Evolutionary conservation across 37 sponge, comb jelly and placozoan genomes (phyloP).

Genomic region (Theonella swinhoei): DNA sequence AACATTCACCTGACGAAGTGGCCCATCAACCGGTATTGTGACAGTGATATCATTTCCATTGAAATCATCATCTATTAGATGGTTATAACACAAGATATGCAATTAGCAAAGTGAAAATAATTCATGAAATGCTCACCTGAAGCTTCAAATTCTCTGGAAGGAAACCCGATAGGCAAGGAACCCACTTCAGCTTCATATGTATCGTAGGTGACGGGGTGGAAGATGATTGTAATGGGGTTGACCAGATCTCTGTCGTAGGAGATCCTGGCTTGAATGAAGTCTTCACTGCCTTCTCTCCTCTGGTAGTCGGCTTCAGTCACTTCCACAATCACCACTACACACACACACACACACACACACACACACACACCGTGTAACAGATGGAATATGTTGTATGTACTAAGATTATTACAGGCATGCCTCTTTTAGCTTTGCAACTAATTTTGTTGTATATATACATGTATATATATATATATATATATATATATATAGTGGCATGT

Average conservation of each 20-base stretch:
- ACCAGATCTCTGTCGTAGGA: not conserved
- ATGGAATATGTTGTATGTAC: too few species aligned
- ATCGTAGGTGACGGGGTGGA: not conserved
- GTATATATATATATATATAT: too few species aligned
- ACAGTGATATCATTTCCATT: not conserved
- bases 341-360: too few species aligned
- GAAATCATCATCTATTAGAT: not conserved
- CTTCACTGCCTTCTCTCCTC: not conserved
- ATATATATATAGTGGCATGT: too few species aligned
- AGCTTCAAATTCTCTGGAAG: not conserved
- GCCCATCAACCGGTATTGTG: not conserved
- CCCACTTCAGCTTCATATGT: not conserved
- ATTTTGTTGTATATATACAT: too few species aligned
- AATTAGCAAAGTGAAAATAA: not conserved
- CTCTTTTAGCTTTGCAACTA: too few species aligned
- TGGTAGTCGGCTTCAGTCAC: not conserved
- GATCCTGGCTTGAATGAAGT: not conserved
- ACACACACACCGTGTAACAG: too few species aligned
- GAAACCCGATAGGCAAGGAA: not conserved
- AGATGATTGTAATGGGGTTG: not conserved
- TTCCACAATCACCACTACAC: not conserved
- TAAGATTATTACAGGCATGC: too few species aligned
- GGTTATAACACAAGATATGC: not conserved
- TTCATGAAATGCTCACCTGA: not conserved
- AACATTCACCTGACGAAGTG: not conserved